Base-by-base conservation (phyloP, 2,888 invertebrate genomes). In the Oxyscelio sp. region DNA sequence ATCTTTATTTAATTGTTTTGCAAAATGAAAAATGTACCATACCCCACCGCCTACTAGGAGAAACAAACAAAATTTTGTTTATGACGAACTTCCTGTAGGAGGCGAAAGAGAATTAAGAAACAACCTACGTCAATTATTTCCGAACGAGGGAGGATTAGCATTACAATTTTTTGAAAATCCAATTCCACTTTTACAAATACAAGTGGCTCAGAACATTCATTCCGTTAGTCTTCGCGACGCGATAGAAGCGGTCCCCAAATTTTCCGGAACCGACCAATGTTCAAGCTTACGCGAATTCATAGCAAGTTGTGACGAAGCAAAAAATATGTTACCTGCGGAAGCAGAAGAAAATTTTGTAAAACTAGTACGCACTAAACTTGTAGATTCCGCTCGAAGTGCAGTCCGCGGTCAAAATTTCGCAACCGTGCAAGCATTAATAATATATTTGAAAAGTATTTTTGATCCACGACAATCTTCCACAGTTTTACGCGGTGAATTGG, bases 221-320 rank as follows among this genome's bases (percentile, higher is more conserved):
- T 27, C 27, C 27, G 48, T 48, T 5, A 24, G 38, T 17, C 43
- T 61, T 19, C 22, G 43, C 9, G 63, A 63, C 13, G 48, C 48
- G 1, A 31, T 63, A 1, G 63, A 63, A 11, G 21, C 21, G 48
- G 63, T 8, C 8, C 11, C 5, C 27, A 11, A 9, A 27, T 61
- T 43, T 24, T 45, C 43, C 8, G 63, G 63, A 1, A 15, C 11
- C 6, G 15, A 4, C n/a, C 5, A 48, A 6, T 13, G 31, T 48
- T 45, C 19, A 4, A 13, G 21, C 9, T 63, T 27, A 15, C 27
- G 48, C 8, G 63, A 63, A 27, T 63, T 63, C 8, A 48, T 48
- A 19, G 48, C 31, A n/a, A 31, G 63, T 13, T 63, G 63, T 11
- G 63, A 63, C 8, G 48, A 63, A 13, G 63, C 63, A 13, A 45